Conservation (phyloP, 2,888 invertebrate species). For the Tortricodes alternella region DNA sequence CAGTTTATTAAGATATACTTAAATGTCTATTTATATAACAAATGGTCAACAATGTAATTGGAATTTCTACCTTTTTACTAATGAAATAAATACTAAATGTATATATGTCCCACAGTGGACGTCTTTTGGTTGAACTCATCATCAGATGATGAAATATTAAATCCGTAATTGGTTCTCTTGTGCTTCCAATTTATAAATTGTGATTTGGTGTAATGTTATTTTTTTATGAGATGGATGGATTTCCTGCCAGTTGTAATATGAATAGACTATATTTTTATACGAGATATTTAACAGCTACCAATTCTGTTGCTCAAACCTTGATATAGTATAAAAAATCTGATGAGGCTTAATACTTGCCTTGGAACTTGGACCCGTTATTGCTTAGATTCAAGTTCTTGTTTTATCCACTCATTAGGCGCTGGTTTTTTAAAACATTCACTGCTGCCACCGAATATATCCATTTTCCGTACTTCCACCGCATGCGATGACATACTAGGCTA, state of each 20-base stretch:
- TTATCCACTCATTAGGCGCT: too few relatives aligned
- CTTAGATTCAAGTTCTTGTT: neutral
- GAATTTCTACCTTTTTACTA: neutral
- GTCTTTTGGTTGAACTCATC: too few relatives aligned
- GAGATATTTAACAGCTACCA: neutral
- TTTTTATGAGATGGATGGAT: neutral
- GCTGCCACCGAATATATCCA: too few relatives aligned
- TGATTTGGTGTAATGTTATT: neutral
- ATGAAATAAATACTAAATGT: too few relatives aligned
- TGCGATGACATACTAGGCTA: too few relatives aligned
- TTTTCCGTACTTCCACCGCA: too few relatives aligned
- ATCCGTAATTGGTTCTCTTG: neutral
- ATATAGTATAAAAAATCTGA: conserved; percentile 1
- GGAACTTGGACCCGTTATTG: neutral
- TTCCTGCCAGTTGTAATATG: neutral
- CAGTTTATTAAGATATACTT: neutral
- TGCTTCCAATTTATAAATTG: neutral
- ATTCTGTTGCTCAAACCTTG: conserved; percentile 10
- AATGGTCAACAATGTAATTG: neutral
- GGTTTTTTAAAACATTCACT: too few relatives aligned
- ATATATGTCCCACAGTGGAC: too few relatives aligned
- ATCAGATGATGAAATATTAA: too few relatives aligned
- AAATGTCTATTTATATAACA: neutral
- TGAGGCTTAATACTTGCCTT: conserved; percentile 10
- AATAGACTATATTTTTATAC: conserved; percentile 3